Base-by-base conservation (phyloP, 2,797 vertebrate genomes). In the Eurystomus glaucurus region DNA sequence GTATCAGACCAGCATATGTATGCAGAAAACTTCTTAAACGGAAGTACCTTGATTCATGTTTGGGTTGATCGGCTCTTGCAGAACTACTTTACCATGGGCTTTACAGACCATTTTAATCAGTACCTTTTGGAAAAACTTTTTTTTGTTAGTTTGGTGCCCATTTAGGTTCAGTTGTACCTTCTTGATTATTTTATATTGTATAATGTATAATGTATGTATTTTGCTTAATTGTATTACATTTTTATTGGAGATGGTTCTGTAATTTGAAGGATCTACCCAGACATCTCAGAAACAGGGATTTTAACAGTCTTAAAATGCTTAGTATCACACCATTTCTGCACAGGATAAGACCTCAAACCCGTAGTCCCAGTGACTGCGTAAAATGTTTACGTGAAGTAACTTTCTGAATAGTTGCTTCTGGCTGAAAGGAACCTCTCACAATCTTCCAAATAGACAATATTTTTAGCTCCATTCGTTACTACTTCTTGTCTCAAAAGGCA, bases 321-420 rank as follows among this genome's bases (percentile, higher is more conserved):
- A 83, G 37, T 80, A 41, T 77, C 13, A 64, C 46, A 82, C 33
- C 51, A 8, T 64, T 74, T 41, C 21, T 85, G 31, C 29, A 54
- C 25, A 80, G 48, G 55, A 25, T 50, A 90, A 64, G 50, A 61
- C 50, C 33, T 70, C 65, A 88, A 64, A 50, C 26, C 13, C 7
- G 45, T 14, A 70, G 52, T 55, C 22, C 7, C 31, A 39, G 16
- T 66, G 61, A 75, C n/a, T 68, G 19, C 18, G 35, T 88, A 5
- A 79, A 69, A 12, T 29, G 51, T 85, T 87, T 61, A 62, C 17
- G 35, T 57, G 16, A 88, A 69, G 2, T 72, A 41, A 78, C 46
- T 81, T 92, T 51, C 62, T 72, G 69, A 91, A 75, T 55, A 93
- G 55, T 31, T 88, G 28, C n/a, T 86, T 91, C 28, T 82, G 46